A percentile compares a stretch with the other conserved stretches of the same genome.
phyloP scores from a whole-genome alignment of 2,797 vertebrate genomes.

The Scolopax bukidnonensis region DNA sequence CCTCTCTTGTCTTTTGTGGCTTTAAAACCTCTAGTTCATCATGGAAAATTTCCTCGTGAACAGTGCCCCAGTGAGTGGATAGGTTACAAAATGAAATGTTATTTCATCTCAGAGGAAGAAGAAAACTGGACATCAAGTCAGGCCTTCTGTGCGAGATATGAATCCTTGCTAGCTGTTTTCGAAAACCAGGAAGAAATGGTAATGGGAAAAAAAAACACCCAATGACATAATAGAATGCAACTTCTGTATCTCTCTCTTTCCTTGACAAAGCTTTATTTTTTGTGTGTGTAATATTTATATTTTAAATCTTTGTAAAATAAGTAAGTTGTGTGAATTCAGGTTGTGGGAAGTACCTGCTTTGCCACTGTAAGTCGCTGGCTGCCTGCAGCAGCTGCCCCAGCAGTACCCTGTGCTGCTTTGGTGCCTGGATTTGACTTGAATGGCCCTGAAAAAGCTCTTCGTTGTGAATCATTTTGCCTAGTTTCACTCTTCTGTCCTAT shows the following conservation, averaged over 20 bases:
- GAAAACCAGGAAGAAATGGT: neutral
- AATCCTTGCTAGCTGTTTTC: neutral
- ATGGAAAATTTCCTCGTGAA: neutral
- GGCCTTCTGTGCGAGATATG: neutral
- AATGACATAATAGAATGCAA: neutral
- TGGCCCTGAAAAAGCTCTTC: neutral
- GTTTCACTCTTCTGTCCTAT: neutral
- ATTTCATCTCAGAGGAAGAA: neutral
- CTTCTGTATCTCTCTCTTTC: neutral
- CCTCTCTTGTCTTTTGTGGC: neutral
- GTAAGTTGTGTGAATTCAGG: neutral
- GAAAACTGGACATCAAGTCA: neutral
- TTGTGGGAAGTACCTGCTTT: neutral
- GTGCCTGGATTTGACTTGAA: neutral
- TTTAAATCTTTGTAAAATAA: neutral
- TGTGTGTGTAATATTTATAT: neutral
- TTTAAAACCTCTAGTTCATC: accelerated
- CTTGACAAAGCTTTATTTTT: neutral
- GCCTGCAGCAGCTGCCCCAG: neutral
- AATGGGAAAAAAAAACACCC: neutral
- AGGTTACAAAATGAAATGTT: neutral
- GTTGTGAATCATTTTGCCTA: neutral
- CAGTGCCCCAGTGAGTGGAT: neutral
- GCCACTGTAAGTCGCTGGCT: neutral
- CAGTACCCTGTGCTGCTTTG: neutral